Percentiles rank a stretch among this genome's conserved stretches.
Conservation (phyloP, 1,140 invertebrate species). For the Zaprionus inermis region DNA sequence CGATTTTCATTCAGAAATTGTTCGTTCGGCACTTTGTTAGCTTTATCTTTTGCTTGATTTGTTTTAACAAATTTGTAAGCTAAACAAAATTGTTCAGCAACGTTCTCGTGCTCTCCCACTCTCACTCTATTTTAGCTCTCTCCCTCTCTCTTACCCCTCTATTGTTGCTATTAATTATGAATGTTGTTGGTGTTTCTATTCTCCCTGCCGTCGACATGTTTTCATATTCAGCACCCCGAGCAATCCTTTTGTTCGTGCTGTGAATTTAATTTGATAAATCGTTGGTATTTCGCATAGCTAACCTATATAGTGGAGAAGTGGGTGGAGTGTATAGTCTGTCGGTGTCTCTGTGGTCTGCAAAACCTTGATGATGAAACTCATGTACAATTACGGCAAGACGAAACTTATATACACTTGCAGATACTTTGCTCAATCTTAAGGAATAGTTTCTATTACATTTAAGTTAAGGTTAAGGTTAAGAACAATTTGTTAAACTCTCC, state of each 20-base stretch:
- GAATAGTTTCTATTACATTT: too few relatives aligned
- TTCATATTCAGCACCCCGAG: constrained; percentile 7
- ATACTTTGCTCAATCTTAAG: too few relatives aligned
- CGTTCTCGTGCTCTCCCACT: not conserved
- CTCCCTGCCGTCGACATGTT: constrained; percentile 19
- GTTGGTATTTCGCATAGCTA: constrained; percentile 26
- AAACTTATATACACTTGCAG: too few relatives aligned
- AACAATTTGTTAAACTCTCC: too few relatives aligned
- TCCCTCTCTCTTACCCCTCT: constrained; percentile 3
- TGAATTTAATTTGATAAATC: constrained; percentile 39
- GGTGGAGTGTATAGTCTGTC: not conserved
- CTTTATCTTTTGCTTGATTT: constrained; percentile 51
- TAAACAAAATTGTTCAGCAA: constrained; percentile 49
- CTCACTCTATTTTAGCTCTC: not conserved
- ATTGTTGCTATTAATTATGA: constrained; percentile 58
- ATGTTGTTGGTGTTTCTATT: constrained; percentile 39
- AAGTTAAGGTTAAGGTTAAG: too few relatives aligned
- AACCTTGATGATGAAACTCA: constrained; percentile 3
- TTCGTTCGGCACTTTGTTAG: constrained; percentile 44
- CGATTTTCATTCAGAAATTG: constrained; percentile 23
- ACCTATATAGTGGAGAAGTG: not conserved
- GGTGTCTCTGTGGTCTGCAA: constrained; percentile 8
- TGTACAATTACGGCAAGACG: not conserved
- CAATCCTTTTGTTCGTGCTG: constrained; percentile 28
- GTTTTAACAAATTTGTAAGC: constrained; percentile 65